Conservation (phyloP, 2,797 vertebrate species). For the Channallabes apus region DNA sequence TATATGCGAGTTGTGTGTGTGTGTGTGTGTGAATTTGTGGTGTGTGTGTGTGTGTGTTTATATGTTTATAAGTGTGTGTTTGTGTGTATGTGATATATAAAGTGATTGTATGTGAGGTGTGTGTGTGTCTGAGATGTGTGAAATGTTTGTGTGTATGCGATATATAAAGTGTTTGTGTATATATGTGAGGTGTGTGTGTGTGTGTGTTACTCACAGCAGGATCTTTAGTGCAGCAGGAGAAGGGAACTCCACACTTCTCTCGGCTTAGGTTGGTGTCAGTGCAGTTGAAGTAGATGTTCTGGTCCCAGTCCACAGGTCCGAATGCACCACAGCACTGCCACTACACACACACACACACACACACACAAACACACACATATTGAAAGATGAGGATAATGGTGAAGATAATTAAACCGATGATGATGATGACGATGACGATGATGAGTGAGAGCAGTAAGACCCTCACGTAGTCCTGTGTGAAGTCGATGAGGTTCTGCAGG, state of each 20-base stretch:
- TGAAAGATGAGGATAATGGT: background rate
- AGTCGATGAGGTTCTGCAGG: conserved; percentile 98
- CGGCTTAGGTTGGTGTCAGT: conserved; percentile 96
- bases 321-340: conserved; percentile 99
- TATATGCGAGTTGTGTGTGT: too few relatives aligned
- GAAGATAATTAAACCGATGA: background rate
- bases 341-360: conserved; percentile 68
- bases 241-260: conserved; percentile 95
- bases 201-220: conserved; percentile 82
- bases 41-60: too few relatives aligned
- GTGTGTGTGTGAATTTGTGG: too few relatives aligned
- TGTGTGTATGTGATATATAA: too few relatives aligned
- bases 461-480: conserved; percentile 92
- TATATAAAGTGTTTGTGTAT: background rate
- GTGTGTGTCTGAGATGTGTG: background rate
- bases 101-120: background rate
- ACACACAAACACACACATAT: background rate
- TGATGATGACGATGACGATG: background rate
- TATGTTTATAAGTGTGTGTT: too few relatives aligned
- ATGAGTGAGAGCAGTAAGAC: background rate
- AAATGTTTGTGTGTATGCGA: background rate
- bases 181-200: conserved; percentile 11
- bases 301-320: conserved; percentile 96
- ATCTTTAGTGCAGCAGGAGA: conserved; percentile 98
- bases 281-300: conserved; percentile 99